Evolutionary conservation across 2,888 invertebrate genomes (phyloP), one percentile per base, ranked within the genome.

Genomic region (Erynnis tages): DNA sequence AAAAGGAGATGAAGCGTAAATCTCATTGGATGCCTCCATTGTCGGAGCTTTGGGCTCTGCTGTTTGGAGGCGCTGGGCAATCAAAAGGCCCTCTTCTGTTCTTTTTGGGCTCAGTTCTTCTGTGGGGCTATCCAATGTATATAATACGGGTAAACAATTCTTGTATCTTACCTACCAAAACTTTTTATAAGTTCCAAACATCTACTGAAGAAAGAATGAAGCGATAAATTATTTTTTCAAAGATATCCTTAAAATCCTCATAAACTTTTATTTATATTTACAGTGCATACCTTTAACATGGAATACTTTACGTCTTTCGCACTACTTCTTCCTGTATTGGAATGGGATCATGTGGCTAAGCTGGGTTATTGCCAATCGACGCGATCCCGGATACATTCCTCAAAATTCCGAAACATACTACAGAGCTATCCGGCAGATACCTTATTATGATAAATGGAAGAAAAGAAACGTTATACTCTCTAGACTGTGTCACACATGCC

Each of bases 61-160:
- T 97, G 17, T 97, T 97, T 74, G 97, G 97, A 2, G 96, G 96
- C 43, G 96, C 96, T 7, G 97, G 97, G 0, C 96, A 97, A 71
- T 96, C 96, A 0, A 97, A 97, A 80, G 95, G 95, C 10, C 97
- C 97, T 0, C 79, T 97, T 13, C 81, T 97, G 19, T 92, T 97
- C 69, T 97, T 97, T 73, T 90, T 97, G 67, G 92, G 95, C 54
- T 96, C 96, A 0, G 95, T 97, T 6, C 83, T 97, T 3, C 82
- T 96, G 16, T 97, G 97, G 97, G 97, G 95, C 5, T 97, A 97
- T 78, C 97, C 97, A 0, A 96, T 97, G 96, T 98, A 97, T 72
- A 91, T 97, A 66, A 93, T 97, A 56, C 92, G 95, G 84, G 95
- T 94, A 81, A 88, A 46, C 7, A 10, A 46, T 0, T 41, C 7